Base-by-base conservation (phyloP, 2,113 vertebrate species). In the Entelurus aequoreus region DNA sequence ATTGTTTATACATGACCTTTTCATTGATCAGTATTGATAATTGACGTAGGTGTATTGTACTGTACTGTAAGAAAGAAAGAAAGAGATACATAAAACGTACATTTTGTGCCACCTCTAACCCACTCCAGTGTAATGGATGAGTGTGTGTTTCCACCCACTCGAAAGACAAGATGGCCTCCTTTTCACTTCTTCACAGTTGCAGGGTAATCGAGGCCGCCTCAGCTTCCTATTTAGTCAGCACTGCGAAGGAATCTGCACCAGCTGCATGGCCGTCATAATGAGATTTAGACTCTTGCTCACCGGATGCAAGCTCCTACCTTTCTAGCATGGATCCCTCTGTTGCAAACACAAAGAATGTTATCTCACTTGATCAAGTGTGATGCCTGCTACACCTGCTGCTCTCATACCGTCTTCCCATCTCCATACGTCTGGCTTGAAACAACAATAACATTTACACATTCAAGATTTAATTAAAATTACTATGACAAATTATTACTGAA, bases 191-290 rank as follows among this genome's bases (percentile, higher is more conserved):
- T 86, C 82, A 85, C 87, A 84, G 87, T 86, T 88, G 78, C 84
- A 75, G 76, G 65, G 79, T 72, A 76, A 69, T 66, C 76, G 75
- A 73, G 67, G 62, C 57, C 70, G 69, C 68, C 65, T 86, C 66
- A 68, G 77, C 40, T 6, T 4, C 11, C 81, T 37, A 88, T 92
- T 48, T 86, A 90, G 77, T 60, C 69, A 0, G 86, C 89, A 0
- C 81, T 91, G 66, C 80, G 80, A 66, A 77, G 88, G 65, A 91
- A 92, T 90, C 1, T 87, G 88, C 28, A 62, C 72, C 61, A 89
- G 86, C 52, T 91, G 88, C 15, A 75, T 84, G 51, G 82, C 84
- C 6, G 88, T 84, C 74, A 89, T 92, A 89, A 82, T 90, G 68
- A 74, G 75, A 63, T 92, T 90, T 52, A 92, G 90, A 91, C 71